A percentile compares a stretch with the other conserved stretches of the same genome.
Evolutionary conservation across 2,797 vertebrate species (phyloP).

Genomic region (Artibeus jamaicensis): DNA sequence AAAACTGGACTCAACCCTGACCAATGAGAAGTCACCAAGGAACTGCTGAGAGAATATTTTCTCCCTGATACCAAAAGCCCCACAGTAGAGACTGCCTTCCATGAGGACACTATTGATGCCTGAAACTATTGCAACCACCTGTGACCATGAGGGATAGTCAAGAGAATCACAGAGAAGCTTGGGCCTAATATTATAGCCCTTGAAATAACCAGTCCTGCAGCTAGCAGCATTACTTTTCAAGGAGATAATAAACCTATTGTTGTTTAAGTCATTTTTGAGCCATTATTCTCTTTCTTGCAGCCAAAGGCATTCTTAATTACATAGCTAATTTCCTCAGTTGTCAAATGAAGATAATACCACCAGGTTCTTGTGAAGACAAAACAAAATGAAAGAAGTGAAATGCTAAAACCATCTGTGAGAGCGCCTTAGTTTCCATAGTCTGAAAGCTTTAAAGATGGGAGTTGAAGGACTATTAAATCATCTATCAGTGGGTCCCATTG

Average conservation of each 20-base stretch:
- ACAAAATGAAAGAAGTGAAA: background rate
- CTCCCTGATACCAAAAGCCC: background rate
- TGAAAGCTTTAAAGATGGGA: background rate
- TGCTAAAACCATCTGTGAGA: background rate
- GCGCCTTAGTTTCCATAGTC: background rate
- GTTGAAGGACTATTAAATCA: too few relatives aligned
- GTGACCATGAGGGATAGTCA: background rate
- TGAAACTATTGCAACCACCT: background rate
- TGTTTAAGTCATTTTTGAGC: background rate
- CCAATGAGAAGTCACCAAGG: background rate
- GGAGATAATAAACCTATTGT: background rate
- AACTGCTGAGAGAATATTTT: background rate
- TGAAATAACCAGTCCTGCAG: background rate
- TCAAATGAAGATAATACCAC: background rate
- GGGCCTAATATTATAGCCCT: background rate
- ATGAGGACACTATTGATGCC: background rate
- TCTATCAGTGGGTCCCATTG: background rate
- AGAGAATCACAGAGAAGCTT: background rate
- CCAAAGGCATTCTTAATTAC: slow-evolving; percentile 1
- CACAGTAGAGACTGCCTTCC: background rate
- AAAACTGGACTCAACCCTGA: background rate
- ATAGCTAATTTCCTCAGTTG: background rate
- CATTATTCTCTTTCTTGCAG: background rate
- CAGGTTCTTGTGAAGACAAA: background rate
- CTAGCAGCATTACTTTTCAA: background rate